These are phyloP conservation scores for Hippocampus mohnikei DNA, from an alignment of 2,113 vertebrate species.

Conservation along the genomic window DNA sequence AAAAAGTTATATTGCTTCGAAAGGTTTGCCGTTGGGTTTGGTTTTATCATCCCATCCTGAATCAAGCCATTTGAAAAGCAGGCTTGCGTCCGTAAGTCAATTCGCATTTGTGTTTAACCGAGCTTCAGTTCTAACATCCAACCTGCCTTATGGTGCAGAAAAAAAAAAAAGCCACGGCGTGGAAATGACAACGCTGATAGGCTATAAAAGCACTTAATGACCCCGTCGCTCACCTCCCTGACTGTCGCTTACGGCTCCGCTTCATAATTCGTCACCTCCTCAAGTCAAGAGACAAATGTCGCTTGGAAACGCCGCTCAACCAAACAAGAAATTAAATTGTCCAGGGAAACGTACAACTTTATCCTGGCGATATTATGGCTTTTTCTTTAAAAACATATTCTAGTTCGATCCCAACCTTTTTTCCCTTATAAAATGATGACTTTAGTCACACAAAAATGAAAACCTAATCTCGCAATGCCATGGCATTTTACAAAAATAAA, in stretches of 20 bases:
- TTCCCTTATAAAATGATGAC: too few relatives aligned
- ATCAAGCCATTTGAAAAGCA: too few relatives aligned
- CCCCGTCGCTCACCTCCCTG: conserved; percentile 9
- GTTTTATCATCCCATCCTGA: neutral
- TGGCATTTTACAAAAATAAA: neutral
- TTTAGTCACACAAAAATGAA: too few relatives aligned
- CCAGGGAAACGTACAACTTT: neutral
- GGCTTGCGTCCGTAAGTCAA: neutral
- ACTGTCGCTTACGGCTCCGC: conserved; percentile 41
- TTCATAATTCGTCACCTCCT: conserved; percentile 66
- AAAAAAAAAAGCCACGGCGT: conserved; percentile 52
- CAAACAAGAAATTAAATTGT: conserved; percentile 14
- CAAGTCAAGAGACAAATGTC: conserved; percentile 29
- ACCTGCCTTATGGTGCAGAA: conserved; percentile 58
- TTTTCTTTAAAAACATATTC: too few relatives aligned
- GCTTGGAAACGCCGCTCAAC: neutral
- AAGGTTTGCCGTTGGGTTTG: neutral
- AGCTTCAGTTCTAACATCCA: conserved; percentile 49
- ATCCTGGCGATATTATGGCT: too few relatives aligned
- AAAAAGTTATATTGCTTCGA: too few relatives aligned
- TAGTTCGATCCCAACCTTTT: too few relatives aligned
- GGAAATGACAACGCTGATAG: conserved; percentile 60
- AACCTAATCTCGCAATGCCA: too few relatives aligned
- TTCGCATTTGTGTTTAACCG: conserved; percentile 52
- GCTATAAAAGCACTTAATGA: conserved; percentile 70